Evolutionary conservation across 2,888 invertebrate genomes (phyloP).

Genomic region (Tineola bisselliella): DNA sequence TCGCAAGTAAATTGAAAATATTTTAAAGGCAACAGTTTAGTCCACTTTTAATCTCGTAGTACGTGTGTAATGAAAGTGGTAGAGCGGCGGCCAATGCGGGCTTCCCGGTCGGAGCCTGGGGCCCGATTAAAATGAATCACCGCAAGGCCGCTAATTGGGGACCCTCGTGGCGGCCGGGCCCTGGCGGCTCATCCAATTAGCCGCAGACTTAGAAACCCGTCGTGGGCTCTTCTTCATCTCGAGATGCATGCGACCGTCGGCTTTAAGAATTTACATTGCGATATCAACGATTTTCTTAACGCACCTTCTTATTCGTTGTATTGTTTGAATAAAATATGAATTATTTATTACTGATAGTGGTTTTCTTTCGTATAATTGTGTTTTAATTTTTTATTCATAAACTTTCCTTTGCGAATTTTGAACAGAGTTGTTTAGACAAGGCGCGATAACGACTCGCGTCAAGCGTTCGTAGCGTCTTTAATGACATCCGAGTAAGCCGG

Average conservation of each 20-base stretch:
- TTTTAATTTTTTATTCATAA: conserved; percentile 11
- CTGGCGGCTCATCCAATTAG: conserved; percentile 57
- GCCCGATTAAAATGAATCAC: conserved; percentile 63
- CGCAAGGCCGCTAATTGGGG: conserved; percentile 58
- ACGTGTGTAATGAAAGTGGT: conserved; percentile 4
- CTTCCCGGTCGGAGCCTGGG: conserved; percentile 21
- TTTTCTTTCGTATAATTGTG: background rate
- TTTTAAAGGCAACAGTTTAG: background rate
- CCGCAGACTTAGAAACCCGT: conserved; percentile 60
- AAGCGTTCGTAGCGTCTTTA: conserved; percentile 39
- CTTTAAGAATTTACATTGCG: background rate
- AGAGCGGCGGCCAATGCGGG: background rate
- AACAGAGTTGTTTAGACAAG: conserved; percentile 53
- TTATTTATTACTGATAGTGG: background rate
- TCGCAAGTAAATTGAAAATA: background rate
- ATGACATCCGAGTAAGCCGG: conserved; percentile 52
- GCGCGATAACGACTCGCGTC: conserved; percentile 3
- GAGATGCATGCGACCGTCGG: background rate
- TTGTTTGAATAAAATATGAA: background rate
- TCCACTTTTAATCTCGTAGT: background rate
- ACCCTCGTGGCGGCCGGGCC: conserved; percentile 37
- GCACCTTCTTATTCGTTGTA: background rate
- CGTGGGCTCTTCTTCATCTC: conserved; percentile 21
- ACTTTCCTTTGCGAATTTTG: conserved; percentile 24
- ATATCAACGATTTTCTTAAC: background rate